A percentile compares a stretch with the other conserved stretches of the same genome.
phyloP scores from a whole-genome alignment of 2,797 vertebrate species.

The Notamacropus eugenii region DNA sequence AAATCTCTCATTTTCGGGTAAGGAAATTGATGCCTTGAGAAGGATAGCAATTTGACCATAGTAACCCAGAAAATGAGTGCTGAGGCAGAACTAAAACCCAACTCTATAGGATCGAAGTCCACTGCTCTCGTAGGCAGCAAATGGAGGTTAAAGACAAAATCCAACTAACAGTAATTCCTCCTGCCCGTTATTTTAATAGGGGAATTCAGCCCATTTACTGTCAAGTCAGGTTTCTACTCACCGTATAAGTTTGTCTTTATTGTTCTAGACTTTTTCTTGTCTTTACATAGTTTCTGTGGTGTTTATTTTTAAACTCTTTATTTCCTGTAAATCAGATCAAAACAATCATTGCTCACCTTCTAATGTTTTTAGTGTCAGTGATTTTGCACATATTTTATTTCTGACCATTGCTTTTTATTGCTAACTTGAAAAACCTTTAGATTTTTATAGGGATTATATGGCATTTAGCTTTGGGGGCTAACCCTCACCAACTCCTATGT shows the following conservation, averaged over 20 bases:
- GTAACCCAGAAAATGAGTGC: neutral
- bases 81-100: neutral
- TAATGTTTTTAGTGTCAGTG: neutral
- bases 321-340: neutral
- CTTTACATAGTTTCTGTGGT: neutral
- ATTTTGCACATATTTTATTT: neutral
- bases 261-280: neutral
- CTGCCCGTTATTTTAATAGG: neutral
- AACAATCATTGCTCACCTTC: neutral
- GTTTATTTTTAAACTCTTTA: neutral
- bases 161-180: neutral
- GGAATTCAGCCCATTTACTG: neutral
- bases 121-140: neutral
- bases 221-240: neutral
- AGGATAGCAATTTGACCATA: neutral
- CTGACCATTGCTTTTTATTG: neutral
- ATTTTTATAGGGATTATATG: neutral
- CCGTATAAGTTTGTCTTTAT: neutral
- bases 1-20: neutral
- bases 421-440: neutral
- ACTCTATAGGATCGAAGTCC: neutral
- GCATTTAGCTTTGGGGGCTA: neutral
- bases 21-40: neutral
- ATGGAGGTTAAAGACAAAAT: neutral
- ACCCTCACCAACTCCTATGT: neutral